Base-by-base conservation (phyloP, 37 sponge, comb jelly and placozoan genomes). In the Tethya wilhelma region DNA sequence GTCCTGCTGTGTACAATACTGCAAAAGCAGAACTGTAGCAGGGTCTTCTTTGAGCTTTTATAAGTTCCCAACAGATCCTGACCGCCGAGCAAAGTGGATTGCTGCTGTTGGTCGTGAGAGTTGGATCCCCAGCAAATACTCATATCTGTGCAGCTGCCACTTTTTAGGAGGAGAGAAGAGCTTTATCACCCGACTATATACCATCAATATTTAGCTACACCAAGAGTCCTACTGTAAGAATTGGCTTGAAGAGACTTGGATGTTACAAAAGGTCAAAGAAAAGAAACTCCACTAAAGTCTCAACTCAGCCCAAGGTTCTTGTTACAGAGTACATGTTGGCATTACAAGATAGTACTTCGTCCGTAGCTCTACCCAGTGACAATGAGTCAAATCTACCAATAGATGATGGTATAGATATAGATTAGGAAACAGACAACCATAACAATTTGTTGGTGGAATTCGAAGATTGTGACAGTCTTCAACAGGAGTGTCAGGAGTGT, bases 81-180 rank as follows among this genome's bases (percentile, higher is more conserved):
- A 40, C 19, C 19, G 79, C 5, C 77, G 79, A 69, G 56, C 68
- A 12, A 26, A 23, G 28, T 85, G 86, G 86, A 37, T 77, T 40
- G 73, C 86, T 36, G 79, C 86, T 26, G 79, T 85, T 30, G 37
- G 44, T 29, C 70, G 73, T 4, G 69, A 85, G 45, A 58, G 78
- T 59, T 85, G 86, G 86, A 23, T 19, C 23, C 64, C 77, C 12
- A 77, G n/a, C 33, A 64, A 60, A 43, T 60, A 60, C 64, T 38
- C 44, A 20, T 77, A 64, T 63, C 4, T 77, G 4, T 77, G 77
- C 41, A 64, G 64, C 64, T 63, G 20, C 38, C 70, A 79, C 41
- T 79, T 79, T 44, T 69, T 79, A 14, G 30, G 38, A 25, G 75
- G 84, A 26, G 43, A 33, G 17, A 72, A 64, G 33, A 67, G 69